A percentile compares a stretch with the other conserved stretches of the same genome.
Conservation (phyloP, 2,888 invertebrate species). For the Chaetogeoica ovagalla region DNA sequence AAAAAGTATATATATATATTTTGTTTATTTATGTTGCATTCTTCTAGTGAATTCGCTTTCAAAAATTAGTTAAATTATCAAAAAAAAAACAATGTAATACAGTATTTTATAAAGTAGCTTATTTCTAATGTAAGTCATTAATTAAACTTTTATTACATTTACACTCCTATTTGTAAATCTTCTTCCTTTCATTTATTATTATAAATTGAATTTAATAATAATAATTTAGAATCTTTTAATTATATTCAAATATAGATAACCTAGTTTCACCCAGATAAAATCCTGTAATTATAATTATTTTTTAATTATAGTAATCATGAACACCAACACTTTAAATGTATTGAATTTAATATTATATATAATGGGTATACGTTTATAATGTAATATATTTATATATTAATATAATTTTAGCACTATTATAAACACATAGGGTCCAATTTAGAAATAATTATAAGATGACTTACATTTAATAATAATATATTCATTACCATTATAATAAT, state of each 20-base stretch:
- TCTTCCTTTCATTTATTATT: not conserved
- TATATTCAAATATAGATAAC: no score
- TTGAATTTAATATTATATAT: slow-evolving; percentile 31
- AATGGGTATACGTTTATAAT: slow-evolving; percentile 14
- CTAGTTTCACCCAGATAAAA: no score
- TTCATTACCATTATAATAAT: slow-evolving; percentile 15
- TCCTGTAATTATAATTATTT: not conserved
- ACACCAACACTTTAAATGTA: slow-evolving; percentile 36
- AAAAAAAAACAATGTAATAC: no score
- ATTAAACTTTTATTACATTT: slow-evolving; percentile 2
- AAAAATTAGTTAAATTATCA: no score
- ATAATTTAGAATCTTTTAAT: no score
- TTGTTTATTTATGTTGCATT: no score
- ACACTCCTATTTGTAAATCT: slow-evolving; percentile 5
- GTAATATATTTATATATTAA: not conserved
- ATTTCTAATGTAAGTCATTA: not conserved
- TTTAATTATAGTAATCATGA: slow-evolving; percentile 27
- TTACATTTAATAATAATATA: slow-evolving; percentile 27
- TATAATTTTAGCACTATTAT: slow-evolving; percentile 36
- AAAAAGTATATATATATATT: no score
- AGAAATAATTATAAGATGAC: slow-evolving; percentile 32
- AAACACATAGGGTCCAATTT: slow-evolving; percentile 48
- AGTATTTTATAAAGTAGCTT: not conserved
- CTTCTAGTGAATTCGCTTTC: no score
- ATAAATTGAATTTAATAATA: slow-evolving; percentile 1